A percentile compares a stretch with the other conserved stretches of the same genome.
phyloP scores from a whole-genome alignment of 2,888 invertebrate species.

The Tetragonisca angustula region DNA sequence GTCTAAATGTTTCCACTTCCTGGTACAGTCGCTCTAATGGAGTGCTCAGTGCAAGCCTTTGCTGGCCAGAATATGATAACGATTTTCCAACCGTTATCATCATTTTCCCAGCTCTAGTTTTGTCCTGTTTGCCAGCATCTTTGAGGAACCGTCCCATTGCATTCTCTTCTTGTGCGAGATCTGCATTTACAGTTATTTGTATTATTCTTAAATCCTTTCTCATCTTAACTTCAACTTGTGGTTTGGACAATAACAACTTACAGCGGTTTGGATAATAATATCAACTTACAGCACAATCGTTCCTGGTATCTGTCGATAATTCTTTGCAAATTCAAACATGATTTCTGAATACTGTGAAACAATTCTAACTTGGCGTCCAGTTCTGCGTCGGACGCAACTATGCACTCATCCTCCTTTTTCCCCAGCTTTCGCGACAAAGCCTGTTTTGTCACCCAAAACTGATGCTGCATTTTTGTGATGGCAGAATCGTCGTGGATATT shows the following conservation, averaged over 20 bases:
- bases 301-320: constrained; percentile 97
- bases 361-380: constrained; percentile 98
- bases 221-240: background rate
- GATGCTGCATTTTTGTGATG: constrained; percentile 93
- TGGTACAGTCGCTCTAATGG: constrained; percentile 95
- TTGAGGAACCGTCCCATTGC: constrained; percentile 97
- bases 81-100: constrained; percentile 94
- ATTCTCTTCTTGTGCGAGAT: constrained; percentile 98
- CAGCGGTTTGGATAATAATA: background rate
- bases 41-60: constrained; percentile 93
- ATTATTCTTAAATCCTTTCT: background rate
- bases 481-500: constrained; percentile 83
- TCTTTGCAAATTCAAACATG: constrained; percentile 93
- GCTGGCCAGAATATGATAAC: constrained; percentile 95
- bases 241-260: background rate
- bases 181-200: constrained; percentile 77
- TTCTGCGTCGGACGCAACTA: constrained; percentile 97
- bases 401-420: constrained; percentile 98
- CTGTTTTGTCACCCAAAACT: constrained; percentile 99
- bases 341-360: constrained; percentile 96
- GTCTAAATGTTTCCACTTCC: constrained; percentile 98
- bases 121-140: constrained; percentile 94
- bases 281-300: constrained; percentile 90
- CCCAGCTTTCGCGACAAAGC: constrained; percentile 96
- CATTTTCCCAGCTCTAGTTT: constrained; percentile 93